These are phyloP conservation scores for Schlechtendalia chinensis DNA, from an alignment of 1,140 invertebrate species.

Conservation along the genomic window DNA sequence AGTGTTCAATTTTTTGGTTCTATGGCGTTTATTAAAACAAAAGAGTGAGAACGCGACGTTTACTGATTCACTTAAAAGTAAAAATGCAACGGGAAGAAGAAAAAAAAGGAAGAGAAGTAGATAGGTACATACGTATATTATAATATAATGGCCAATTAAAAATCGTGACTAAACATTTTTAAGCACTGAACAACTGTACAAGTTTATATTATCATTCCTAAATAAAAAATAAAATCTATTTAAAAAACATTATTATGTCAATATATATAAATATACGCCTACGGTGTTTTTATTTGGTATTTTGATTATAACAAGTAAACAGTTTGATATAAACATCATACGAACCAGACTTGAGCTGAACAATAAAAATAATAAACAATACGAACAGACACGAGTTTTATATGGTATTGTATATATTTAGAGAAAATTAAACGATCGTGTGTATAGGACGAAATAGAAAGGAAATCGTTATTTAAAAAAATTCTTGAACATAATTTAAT, in stretches of 20 bases:
- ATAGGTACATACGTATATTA: background rate
- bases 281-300: conserved; percentile 14
- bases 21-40: conserved; percentile 3
- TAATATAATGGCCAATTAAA: background rate
- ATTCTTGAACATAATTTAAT: too few relatives aligned
- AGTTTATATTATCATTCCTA: background rate
- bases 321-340: conserved; percentile 14
- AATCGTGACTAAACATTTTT: background rate
- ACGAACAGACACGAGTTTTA: background rate
- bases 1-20: conserved; percentile 23
- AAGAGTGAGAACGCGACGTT: background rate
- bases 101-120: background rate
- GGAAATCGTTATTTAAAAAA: conserved; percentile 22
- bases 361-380: conserved; percentile 34
- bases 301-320: conserved; percentile 33
- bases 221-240: background rate
- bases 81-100: background rate
- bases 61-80: background rate
- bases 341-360: background rate
- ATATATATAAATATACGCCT: conserved; percentile 9
- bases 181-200: background rate
- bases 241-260: conserved; percentile 17
- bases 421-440: conserved; percentile 11
- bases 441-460: conserved; percentile 4
- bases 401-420: background rate